A percentile compares a stretch with the other conserved stretches of the same genome.
These are phyloP conservation scores for Poeciliopsis paucimaculata DNA, from an alignment of 2,797 vertebrate species.

Conservation along the genomic window DNA sequence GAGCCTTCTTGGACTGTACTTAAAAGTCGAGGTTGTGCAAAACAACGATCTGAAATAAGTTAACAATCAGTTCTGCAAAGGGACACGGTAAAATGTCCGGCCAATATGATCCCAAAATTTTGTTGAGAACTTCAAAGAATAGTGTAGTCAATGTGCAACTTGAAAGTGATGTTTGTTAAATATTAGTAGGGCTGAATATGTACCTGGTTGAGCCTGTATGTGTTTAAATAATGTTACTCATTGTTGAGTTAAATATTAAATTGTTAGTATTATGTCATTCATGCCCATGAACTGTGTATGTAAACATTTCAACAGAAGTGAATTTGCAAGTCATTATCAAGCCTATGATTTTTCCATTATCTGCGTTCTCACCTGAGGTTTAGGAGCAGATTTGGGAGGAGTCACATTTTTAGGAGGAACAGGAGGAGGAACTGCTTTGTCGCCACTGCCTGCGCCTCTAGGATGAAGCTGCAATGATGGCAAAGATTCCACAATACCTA, in stretches of 20 bases:
- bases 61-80: not conserved
- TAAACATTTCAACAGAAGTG: not conserved
- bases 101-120: not conserved
- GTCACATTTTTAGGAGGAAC: conserved; percentile 8
- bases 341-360: not conserved
- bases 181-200: not conserved
- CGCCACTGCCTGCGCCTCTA: conserved; percentile 37
- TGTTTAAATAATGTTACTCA: not conserved
- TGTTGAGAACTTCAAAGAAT: not conserved
- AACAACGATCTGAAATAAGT: not conserved
- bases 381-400: conserved; percentile 24
- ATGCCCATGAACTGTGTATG: not conserved
- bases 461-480: conserved; percentile 40
- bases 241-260: not conserved
- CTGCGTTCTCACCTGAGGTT: conserved; percentile 62
- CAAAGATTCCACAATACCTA: conserved; percentile 66
- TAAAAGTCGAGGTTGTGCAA: not conserved
- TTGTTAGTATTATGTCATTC: not conserved
- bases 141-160: not conserved
- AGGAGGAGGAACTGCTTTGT: conserved; percentile 23
- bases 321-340: not conserved
- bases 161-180: not conserved
- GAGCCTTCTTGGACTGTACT: not conserved
- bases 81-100: not conserved
- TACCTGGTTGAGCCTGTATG: not conserved